Evolutionary conservation across 1,140 invertebrate genomes (phyloP).

Genomic region (Drosophila azteca): DNA sequence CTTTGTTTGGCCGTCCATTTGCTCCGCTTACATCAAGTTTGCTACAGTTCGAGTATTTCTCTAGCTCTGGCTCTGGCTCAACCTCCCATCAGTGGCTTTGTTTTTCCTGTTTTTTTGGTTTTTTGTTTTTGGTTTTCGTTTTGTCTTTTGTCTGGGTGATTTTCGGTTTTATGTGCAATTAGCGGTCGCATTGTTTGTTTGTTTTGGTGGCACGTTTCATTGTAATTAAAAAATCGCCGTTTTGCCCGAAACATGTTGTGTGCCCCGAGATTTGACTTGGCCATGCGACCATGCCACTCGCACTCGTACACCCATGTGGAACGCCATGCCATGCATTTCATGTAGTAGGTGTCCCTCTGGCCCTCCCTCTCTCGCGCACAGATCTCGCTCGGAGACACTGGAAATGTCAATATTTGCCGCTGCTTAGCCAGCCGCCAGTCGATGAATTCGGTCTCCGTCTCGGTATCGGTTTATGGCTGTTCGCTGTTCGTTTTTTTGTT

Average conservation of each 20-base stretch:
- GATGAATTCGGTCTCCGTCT: constrained; percentile 17
- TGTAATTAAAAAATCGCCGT: constrained; percentile 70
- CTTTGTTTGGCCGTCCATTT: constrained; percentile 69
- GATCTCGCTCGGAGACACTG: constrained; percentile 7
- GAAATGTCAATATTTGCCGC: constrained; percentile 47
- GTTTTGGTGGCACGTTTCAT: constrained; percentile 69
- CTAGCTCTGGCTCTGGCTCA: not conserved
- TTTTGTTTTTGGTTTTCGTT: constrained; percentile 40
- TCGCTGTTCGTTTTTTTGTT: not conserved
- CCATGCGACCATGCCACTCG: constrained; percentile 7
- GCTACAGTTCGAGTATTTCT: constrained; percentile 54
- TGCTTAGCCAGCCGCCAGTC: constrained; percentile 5
- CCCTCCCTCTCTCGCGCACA: constrained; percentile 7
- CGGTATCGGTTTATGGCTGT: not conserved
- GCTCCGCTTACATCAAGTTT: constrained; percentile 62
- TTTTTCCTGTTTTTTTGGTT: constrained; percentile 52
- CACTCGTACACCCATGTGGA: constrained; percentile 6
- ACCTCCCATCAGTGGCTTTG: constrained; percentile 6
- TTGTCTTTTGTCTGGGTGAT: constrained; percentile 42
- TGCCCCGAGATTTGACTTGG: constrained; percentile 24
- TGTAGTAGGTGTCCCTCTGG: constrained; percentile 34
- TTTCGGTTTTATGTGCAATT: constrained; percentile 69
- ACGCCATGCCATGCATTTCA: constrained; percentile 33
- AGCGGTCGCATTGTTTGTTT: constrained; percentile 70
- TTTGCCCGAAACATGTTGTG: constrained; percentile 30